Percentiles rank a stretch among this genome's conserved stretches.
Conservation (phyloP, 2,888 invertebrate genomes). For the Athalia cordata region DNA sequence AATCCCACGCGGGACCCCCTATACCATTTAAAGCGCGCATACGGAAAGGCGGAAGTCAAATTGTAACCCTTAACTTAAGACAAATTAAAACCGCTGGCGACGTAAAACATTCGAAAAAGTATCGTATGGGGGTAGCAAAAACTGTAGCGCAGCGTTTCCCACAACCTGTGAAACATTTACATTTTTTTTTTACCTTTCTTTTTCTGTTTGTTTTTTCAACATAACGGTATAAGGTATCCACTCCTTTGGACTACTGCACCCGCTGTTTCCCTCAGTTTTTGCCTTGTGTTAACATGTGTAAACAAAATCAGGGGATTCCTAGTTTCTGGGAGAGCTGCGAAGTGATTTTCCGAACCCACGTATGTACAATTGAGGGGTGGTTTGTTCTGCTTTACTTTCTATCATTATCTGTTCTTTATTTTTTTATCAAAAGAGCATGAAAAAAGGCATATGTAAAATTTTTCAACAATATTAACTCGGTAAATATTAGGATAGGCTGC, state of each 20-base stretch:
- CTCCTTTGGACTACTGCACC: background rate
- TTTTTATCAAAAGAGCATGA: too few species aligned
- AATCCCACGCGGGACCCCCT: conserved; percentile 41
- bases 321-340: conserved; percentile 7
- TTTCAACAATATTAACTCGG: too few species aligned
- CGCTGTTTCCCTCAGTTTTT: conserved; percentile 43
- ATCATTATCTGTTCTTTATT: too few species aligned
- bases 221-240: background rate
- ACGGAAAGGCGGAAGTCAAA: conserved; percentile 38
- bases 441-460: too few species aligned
- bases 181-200: background rate
- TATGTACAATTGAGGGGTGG: too few species aligned
- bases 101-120: conserved; percentile 26
- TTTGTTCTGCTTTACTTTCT: too few species aligned
- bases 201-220: background rate
- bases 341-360: too few species aligned
- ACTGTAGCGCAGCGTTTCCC: conserved; percentile 43
- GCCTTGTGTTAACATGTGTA: conserved; percentile 47
- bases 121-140: background rate
- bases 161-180: conserved; percentile 51
- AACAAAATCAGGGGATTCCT: conserved; percentile 40
- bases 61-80: conserved; percentile 41
- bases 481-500: too few species aligned
- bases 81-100: conserved; percentile 38
- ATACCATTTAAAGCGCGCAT: background rate